phyloP scores from a whole-genome alignment of 2,113 vertebrate species.

The Chlamydotis undulata region DNA sequence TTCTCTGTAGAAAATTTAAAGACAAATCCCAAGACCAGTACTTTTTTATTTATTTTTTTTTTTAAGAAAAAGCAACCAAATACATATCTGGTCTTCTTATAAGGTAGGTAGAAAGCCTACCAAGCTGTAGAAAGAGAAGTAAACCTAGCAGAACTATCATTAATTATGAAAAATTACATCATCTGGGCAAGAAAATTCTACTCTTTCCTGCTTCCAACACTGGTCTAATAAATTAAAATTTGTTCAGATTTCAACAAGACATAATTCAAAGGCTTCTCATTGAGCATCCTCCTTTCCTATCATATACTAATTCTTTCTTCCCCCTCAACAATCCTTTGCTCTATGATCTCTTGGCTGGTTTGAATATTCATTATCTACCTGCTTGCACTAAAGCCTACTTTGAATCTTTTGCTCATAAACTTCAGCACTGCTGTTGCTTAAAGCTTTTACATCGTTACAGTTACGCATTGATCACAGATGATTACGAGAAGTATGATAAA shows the following conservation, averaged over 20 bases:
- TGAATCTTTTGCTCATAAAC: background rate
- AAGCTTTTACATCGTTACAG: background rate
- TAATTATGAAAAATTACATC: background rate
- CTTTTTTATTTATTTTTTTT: background rate
- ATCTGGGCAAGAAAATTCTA: background rate
- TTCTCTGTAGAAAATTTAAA: background rate
- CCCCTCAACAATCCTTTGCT: background rate
- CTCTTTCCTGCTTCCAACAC: background rate
- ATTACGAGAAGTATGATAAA: background rate
- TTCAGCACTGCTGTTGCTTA: background rate
- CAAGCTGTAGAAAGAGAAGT: background rate
- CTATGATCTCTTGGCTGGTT: background rate
- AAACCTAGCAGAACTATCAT: background rate
- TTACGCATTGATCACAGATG: background rate
- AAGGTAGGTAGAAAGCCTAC: background rate
- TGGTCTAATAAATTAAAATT: background rate
- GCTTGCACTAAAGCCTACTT: background rate
- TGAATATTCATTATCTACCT: background rate
- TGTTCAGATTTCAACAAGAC: background rate
- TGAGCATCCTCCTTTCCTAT: background rate
- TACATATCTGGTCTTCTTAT: background rate
- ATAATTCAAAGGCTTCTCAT: background rate
- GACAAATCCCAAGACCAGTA: slow-evolving; percentile 9
- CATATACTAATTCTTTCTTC: background rate
- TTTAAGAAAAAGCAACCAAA: background rate